phyloP scores from a whole-genome alignment of 2,797 vertebrate genomes.

The Sarcophilus harrisii region DNA sequence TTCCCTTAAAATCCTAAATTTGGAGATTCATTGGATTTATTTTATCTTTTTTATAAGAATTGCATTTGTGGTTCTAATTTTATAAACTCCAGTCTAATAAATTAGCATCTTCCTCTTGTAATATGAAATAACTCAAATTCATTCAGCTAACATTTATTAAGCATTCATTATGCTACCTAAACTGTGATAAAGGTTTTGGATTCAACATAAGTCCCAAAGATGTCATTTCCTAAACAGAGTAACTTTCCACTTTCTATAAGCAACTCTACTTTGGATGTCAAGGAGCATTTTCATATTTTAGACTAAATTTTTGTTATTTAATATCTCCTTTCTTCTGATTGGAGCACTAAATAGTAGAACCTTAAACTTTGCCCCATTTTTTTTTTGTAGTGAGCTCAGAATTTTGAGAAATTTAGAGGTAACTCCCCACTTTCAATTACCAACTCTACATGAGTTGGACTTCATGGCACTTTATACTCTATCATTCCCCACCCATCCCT shows the following conservation, averaged over 20 bases:
- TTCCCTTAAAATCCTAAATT: neutral
- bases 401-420: neutral
- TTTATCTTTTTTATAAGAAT: neutral
- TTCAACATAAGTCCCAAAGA: too few relatives aligned
- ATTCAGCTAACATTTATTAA: neutral
- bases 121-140: neutral
- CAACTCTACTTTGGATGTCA: neutral
- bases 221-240: too few relatives aligned
- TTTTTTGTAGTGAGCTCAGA: neutral
- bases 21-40: neutral
- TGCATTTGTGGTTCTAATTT: neutral
- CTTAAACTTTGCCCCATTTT: neutral
- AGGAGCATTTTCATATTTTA: neutral
- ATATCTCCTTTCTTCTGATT: neutral
- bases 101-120: neutral
- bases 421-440: neutral
- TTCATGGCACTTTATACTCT: neutral
- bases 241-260: neutral
- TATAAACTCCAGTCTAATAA: neutral
- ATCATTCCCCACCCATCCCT: neutral
- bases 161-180: neutral
- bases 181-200: neutral
- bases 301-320: neutral
- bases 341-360: neutral
- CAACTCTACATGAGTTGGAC: neutral